Conservation (phyloP, 2,113 vertebrate species). For the Scartelaos histophorus region DNA sequence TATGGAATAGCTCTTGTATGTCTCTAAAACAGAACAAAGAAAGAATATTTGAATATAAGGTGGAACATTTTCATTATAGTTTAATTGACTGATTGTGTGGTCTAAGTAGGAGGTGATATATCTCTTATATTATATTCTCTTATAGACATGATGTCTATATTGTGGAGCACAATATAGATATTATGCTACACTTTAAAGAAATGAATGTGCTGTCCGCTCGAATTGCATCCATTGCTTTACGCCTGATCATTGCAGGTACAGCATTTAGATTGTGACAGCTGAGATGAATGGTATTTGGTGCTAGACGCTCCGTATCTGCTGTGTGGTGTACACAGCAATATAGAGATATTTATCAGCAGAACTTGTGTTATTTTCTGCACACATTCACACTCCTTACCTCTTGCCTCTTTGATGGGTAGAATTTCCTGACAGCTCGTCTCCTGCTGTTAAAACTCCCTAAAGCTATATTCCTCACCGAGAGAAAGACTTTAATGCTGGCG, state of each 20-base stretch:
- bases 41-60: too few relatives aligned
- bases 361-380: slow-evolving; percentile 17
- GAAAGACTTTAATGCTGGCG: slow-evolving; percentile 39
- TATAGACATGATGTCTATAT: too few relatives aligned
- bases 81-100: neutral
- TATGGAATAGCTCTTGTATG: neutral
- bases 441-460: slow-evolving; percentile 53
- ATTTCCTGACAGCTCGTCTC: slow-evolving; percentile 54
- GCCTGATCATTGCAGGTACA: slow-evolving; percentile 1
- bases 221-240: neutral
- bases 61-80: neutral
- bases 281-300: slow-evolving; percentile 15
- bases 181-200: neutral
- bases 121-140: too few relatives aligned
- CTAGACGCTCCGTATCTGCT: slow-evolving; percentile 14
- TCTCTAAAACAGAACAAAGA: neutral
- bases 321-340: slow-evolving; percentile 21
- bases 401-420: slow-evolving; percentile 33
- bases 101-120: neutral
- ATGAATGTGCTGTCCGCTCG: neutral
- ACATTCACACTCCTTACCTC: slow-evolving; percentile 23
- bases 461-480: slow-evolving; percentile 47
- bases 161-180: neutral
- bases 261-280: slow-evolving; percentile 29
- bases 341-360: slow-evolving; percentile 37